These are phyloP conservation scores for Nomada fabriciana DNA, from an alignment of 2,888 invertebrate genomes.

Conservation along the genomic window DNA sequence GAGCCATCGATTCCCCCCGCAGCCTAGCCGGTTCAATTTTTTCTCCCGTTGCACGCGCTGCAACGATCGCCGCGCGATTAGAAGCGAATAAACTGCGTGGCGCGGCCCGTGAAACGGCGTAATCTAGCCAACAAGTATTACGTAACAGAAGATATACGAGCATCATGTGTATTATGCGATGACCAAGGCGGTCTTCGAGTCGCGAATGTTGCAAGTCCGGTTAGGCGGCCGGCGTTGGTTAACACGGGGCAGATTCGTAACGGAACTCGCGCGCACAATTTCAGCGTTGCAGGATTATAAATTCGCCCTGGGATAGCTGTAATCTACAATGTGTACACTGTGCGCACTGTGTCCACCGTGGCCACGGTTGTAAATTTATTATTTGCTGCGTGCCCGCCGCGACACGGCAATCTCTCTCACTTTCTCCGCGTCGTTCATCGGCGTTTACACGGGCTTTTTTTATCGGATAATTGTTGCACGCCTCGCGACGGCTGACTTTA, in stretches of 20 bases:
- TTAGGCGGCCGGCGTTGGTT: conserved; percentile 55
- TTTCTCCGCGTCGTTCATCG: neutral
- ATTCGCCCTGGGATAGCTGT: conserved; percentile 42
- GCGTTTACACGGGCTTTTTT: conserved; percentile 27
- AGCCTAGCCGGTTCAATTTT: conserved; percentile 5
- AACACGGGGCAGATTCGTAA: conserved; percentile 62
- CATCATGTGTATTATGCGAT: conserved; percentile 57
- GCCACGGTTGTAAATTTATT: conserved; percentile 45
- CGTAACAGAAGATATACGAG: conserved; percentile 62
- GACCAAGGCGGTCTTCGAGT: conserved; percentile 45
- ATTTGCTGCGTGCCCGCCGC: conserved; percentile 28
- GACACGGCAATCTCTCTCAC: neutral
- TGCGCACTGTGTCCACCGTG: conserved; percentile 26
- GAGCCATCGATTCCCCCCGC: neutral
- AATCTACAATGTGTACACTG: conserved; percentile 41
- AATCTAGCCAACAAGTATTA: conserved; percentile 54
- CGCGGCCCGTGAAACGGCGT: conserved; percentile 48
- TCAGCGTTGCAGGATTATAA: conserved; percentile 61
- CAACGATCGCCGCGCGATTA: conserved; percentile 39
- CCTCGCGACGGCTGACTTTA: conserved; percentile 16
- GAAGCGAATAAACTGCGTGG: conserved; percentile 38
- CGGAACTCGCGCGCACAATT: conserved; percentile 63
- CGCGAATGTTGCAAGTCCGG: conserved; percentile 59
- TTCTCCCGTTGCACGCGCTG: neutral
- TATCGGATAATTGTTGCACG: conserved; percentile 45